Evolutionary conservation across 2,888 invertebrate species (phyloP), one percentile per base, ranked within the genome.

Genomic region (Rotaria macrura): DNA sequence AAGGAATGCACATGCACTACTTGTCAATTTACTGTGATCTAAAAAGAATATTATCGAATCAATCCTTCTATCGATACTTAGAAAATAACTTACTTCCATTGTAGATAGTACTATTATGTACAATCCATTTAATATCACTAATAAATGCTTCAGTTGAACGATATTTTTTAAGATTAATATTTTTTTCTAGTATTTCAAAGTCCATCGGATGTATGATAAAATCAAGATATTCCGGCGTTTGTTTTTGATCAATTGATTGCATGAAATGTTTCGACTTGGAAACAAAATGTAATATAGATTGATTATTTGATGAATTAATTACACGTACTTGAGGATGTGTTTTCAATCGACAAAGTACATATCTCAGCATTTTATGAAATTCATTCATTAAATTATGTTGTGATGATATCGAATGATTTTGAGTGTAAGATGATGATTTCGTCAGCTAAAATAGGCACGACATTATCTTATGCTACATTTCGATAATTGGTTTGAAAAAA

Each of bases 101-200:
- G 90, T 94, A 96, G 87, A 96, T 94, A 87, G 95, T 94, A 89
- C 95, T 95, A 91, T 97, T 96, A 90, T 97, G 97, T 85, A 95
- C 92, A 89, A 97, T 94, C 96, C 96, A 97, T 90, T 95, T 95
- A 17, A 94, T 94, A 91, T 97, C 97, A 1, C 95, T 94, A 86
- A 95, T 92, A 91, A 97, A 96, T 6, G 95, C 95, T 89, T 95
- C 95, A 0, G 95, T 94, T 90, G 94, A 95, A 25, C 94, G 94
- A 91, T 96, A 97, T 43, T 93, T 89, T 85, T 94, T 94, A 84
- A 93, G 92, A 85, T 92, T 92, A 84, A 96, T 94, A 90, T 95
- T 95, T 89, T 90, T 91, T 89, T 94, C 94, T 89, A 97, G 92
- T 25, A 93, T 92, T n/a, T 93, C 92, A 74, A 97, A 92, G 89